These are phyloP conservation scores for Fragum whitleyi DNA, from an alignment of 2,888 invertebrate genomes.

Conservation along the genomic window DNA sequence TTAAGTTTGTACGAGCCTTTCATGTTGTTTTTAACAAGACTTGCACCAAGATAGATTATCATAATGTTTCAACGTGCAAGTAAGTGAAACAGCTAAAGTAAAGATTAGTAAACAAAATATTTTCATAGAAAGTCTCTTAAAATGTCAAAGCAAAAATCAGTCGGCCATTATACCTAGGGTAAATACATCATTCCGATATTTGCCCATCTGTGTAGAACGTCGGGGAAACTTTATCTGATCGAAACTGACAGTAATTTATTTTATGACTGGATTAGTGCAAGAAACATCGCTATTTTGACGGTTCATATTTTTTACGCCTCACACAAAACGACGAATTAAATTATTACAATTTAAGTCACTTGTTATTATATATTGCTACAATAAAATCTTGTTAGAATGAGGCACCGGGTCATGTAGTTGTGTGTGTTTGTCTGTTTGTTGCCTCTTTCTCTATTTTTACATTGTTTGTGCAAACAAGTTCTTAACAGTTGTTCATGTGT, in stretches of 20 bases:
- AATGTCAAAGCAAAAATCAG: background rate
- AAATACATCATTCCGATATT: background rate
- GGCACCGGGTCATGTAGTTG: no score
- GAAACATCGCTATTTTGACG: constrained; percentile 9
- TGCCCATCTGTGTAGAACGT: constrained; percentile 1
- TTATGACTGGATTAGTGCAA: constrained; percentile 9
- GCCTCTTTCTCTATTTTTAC: no score
- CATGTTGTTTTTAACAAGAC: no score
- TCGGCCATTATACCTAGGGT: background rate
- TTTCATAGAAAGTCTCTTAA: background rate
- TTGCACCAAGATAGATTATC: no score
- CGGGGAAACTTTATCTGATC: constrained; percentile 1
- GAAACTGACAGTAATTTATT: constrained; percentile 1
- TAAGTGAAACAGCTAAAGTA: no score
- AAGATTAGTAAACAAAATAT: no score
- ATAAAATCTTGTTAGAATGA: background rate
- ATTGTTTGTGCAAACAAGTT: no score
- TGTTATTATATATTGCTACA: background rate
- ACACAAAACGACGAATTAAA: background rate
- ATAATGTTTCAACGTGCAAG: no score
- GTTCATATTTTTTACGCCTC: background rate
- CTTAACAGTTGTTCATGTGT: no score
- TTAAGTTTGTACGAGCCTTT: no score
- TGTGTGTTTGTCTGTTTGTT: no score
- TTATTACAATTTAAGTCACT: background rate